Evolutionary conservation across 2,888 invertebrate genomes (phyloP).

Genomic region (Glaucopsyche alexis): DNA sequence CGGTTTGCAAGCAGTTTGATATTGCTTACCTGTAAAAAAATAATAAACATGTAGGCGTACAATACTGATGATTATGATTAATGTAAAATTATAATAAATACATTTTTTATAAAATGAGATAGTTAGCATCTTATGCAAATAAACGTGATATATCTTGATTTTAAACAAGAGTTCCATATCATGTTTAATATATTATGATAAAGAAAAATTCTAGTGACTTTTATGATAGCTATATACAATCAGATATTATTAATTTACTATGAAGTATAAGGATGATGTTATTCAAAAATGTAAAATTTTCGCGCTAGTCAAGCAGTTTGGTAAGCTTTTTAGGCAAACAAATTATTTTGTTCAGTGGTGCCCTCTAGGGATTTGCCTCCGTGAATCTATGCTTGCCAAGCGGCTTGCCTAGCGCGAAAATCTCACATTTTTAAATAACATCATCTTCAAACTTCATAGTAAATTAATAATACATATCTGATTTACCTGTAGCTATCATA

Average conservation of each 20-base stretch:
- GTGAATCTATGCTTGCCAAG: too few relatives aligned
- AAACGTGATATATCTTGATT: constrained; percentile 5
- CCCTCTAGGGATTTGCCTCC: too few relatives aligned
- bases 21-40: constrained; percentile 39
- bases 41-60: constrained; percentile 4
- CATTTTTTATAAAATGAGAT: not conserved
- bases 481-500: too few relatives aligned
- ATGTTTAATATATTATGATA: not conserved
- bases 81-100: not conserved
- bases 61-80: not conserved
- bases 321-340: not conserved
- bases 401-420: too few relatives aligned
- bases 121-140: not conserved
- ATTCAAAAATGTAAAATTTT: not conserved
- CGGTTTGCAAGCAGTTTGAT: not conserved
- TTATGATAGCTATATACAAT: too few relatives aligned
- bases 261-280: not conserved
- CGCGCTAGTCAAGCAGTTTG: not conserved
- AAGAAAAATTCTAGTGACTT: not conserved
- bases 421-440: too few relatives aligned
- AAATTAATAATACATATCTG: too few relatives aligned
- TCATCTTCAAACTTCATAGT: too few relatives aligned
- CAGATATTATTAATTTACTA: too few relatives aligned
- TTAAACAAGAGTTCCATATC: not conserved
- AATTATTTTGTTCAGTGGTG: not conserved